Evolutionary conservation across 2,888 invertebrate species (phyloP).

Genomic region (Alcis repandata): DNA sequence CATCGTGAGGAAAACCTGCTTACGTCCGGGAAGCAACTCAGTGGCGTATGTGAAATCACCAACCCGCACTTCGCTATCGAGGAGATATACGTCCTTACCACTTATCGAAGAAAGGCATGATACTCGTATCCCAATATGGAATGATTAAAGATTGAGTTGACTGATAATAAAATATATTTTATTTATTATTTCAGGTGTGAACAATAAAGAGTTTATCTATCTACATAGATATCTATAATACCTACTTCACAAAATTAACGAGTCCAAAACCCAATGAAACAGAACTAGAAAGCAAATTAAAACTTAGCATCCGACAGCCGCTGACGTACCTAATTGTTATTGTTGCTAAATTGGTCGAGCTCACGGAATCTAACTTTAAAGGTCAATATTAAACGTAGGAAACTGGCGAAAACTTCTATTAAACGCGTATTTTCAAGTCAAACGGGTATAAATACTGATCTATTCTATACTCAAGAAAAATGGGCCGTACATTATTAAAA

Average conservation of each 20-base stretch:
- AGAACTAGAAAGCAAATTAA: slow-evolving; percentile 54
- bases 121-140: no score
- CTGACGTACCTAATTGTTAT: slow-evolving; percentile 48
- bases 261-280: slow-evolving; percentile 44
- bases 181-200: no score
- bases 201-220: background rate
- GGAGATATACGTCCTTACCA: no score
- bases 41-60: no score
- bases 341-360: slow-evolving; percentile 51
- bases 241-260: slow-evolving; percentile 19
- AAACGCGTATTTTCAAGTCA: background rate
- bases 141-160: no score
- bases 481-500: no score
- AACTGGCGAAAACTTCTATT: background rate
- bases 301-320: slow-evolving; percentile 47
- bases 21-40: no score
- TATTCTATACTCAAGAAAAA: background rate
- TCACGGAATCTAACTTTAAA: slow-evolving; percentile 44
- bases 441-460: background rate
- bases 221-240: background rate
- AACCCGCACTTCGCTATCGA: no score
- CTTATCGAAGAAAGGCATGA: no score
- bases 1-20: no score
- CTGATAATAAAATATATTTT: no score
- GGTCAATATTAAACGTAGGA: slow-evolving; percentile 19